Percentiles rank a stretch among this genome's conserved stretches.
Evolutionary conservation across 2,888 invertebrate species (phyloP).

Genomic region (Ypsolopha sequella): DNA sequence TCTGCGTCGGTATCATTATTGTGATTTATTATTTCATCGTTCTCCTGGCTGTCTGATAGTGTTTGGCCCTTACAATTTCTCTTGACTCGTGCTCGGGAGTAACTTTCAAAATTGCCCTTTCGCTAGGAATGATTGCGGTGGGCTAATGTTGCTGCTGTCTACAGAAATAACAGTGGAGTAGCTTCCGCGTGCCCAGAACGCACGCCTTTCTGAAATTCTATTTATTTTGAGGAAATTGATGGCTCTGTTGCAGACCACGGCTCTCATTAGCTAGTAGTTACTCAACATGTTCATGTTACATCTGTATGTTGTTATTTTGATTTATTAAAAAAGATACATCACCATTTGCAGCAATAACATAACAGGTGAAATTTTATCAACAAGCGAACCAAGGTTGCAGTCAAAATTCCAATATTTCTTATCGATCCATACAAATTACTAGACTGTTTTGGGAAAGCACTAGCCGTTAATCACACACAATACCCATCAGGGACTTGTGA

Average conservation of each 20-base stretch:
- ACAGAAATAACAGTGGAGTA: slow-evolving; percentile 46
- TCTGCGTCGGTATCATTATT: slow-evolving; percentile 33
- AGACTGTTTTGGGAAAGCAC: too few relatives aligned
- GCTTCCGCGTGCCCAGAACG: slow-evolving; percentile 44
- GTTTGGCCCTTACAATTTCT: slow-evolving; percentile 34
- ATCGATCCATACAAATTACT: too few relatives aligned
- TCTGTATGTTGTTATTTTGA: too few relatives aligned
- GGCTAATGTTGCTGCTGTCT: slow-evolving; percentile 44
- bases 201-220: slow-evolving; percentile 32
- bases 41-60: slow-evolving; percentile 37
- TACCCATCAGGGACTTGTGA: too few relatives aligned
- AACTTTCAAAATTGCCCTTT: slow-evolving; percentile 60
- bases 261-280: slow-evolving; percentile 36
- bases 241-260: slow-evolving; percentile 28
- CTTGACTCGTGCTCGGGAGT: slow-evolving; percentile 43
- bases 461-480: too few relatives aligned
- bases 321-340: too few relatives aligned
- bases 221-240: slow-evolving; percentile 60
- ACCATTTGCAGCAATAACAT: too few relatives aligned
- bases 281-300: neutral
- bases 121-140: slow-evolving; percentile 49
- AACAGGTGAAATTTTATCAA: too few relatives aligned
- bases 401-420: too few relatives aligned
- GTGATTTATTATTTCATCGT: slow-evolving; percentile 54
- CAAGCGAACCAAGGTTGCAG: too few relatives aligned